Base-by-base conservation (phyloP, 2,797 vertebrate genomes). In the Enteromius radiatus region DNA sequence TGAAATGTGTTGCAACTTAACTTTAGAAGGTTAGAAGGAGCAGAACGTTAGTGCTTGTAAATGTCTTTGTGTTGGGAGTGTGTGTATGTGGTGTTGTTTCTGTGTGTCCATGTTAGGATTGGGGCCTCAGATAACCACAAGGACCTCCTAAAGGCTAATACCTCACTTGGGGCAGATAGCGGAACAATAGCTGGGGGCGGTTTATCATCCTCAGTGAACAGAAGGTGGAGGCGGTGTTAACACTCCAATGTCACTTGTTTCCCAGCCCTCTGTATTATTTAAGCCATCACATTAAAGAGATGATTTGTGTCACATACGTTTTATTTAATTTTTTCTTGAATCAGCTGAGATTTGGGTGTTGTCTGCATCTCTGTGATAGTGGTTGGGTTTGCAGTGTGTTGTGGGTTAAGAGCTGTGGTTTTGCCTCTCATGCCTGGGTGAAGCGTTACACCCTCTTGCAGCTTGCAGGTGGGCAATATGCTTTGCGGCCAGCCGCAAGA, bases 401-500 rank as follows among this genome's bases (percentile, higher is more conserved):
- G 45, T 41, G 38, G 52, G 33, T 67, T 63, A 65, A 41, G 49
- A 56, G 64, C 63, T 84, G 73, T 43, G 74, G 47, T 64, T 75
- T 49, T 81, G 73, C 54, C 23, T 43, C 68, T 8, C 11, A 75
- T 41, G 80, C 45, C 47, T 49, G 70, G 76, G 80, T 61, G 64
- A 63, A 67, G 68, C 63, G 47, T 74, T 47, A 71, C 84, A 61
- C 83, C 76, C 68, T 65, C 65, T 86, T 84, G 52, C 77, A 81
- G 74, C 74, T 84, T 81, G 54, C 86, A 88, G 80, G 81, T 86
- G 86, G 80, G 74, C 26, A 83, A 41, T 77, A 73, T 38, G 75
- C 59, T 84, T 68, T 23, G 56, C n/a, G 77, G 80, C 33, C 31
- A 36, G 79, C 65, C 74, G 9, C 87, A 79, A 76, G 68, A 84